Base-by-base conservation (phyloP, 1,140 invertebrate genomes). In the Leptoteleia sp. region DNA sequence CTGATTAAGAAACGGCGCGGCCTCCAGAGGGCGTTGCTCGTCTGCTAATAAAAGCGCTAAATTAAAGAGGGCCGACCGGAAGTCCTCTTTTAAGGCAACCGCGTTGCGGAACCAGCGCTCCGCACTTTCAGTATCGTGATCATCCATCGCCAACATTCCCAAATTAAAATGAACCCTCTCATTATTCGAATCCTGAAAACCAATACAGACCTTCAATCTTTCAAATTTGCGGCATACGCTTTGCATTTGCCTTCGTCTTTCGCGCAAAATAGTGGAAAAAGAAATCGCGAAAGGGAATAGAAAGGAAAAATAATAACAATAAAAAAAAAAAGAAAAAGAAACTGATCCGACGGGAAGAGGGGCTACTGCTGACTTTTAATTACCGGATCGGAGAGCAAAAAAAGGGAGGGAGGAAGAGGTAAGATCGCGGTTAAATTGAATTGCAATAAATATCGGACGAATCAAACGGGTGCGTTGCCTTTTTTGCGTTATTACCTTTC, bases 111-210 rank as follows among this genome's bases (percentile, higher is more conserved):
- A 97, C 93, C 95, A 97, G 35, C 94, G 92, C 85, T 97, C 96
- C 0, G 97, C 97, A 76, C 94, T 93, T n/a, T 92, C 91, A 15
- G 93, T 94, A 83, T 97, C 94, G 25, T 94, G 93, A 83, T 97
- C 96, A 86, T 99, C 97, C 96, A 98, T 99, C 11, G 96, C 95
- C 27, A 99, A 89, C 97, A 99, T 98, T 57, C 96, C 97, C 35
- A 98, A 91, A 90, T 98, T 98, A 85, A 99, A 99, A 86, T 96
- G 95, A 1, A 97, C 95, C 54, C 96, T 91, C 83, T 98, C 96
- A 85, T 97, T 97, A 48, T 92, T 93, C 0, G 89, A 87, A 76
- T 91, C 92, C 93, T 94, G 82, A 3, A 80, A 83, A 61, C 61
- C 67, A 54, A 64, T 57, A 29, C 48, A 62, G 19, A 19, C 11